Evolutionary conservation across 1,140 invertebrate species (phyloP), one percentile per base, ranked within the genome.

Genomic region (Drosophila arizonae): DNA sequence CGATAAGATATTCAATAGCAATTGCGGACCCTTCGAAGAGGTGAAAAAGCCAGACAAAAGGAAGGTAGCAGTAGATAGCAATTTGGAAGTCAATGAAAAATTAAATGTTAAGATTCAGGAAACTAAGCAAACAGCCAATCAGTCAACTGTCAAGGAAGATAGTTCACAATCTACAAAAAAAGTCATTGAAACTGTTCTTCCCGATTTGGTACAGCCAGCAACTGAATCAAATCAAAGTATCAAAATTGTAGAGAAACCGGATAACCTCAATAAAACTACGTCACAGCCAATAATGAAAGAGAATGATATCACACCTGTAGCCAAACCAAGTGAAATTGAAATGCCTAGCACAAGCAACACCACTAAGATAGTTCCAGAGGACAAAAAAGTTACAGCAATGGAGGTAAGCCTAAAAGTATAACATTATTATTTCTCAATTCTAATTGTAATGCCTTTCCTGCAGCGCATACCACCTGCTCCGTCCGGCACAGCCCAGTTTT

Each of bases 1-100:
- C 36, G 90, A 91, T 45, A 91, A 90, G 51, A 77, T 91, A 11
- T 91, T 91, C 11, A 91, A 90, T 63, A 90, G 88, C 45, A 79
- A 89, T 70, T 90, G 86, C 24, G 90, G 90, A 0, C 26, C 65
- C 6, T 90, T 86, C 46, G 75, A 82, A 17, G 82, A 91, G 45
- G 68, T 91, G 0, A 86, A 82, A 0, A 86, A 81, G 33, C 79
- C 72, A 13, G 8, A 5, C 0, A 63, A 55, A 17, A 71, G 43
- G 17, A 13, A 46, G 5, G 26, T 36, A 24, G 6, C 26, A 15
- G 56, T 61, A 5, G 6, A 43, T 58, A 36, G 6, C 52, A 6
- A 13, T 10, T 26, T 46, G 17, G 48, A 54, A 55, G 9, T 17
- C 8, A 41, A 30, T 10, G 15, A 45, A 15, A 60, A 51, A 26